Conservation (phyloP, 2,888 invertebrate genomes). For the Lasioglossum vierecki region DNA sequence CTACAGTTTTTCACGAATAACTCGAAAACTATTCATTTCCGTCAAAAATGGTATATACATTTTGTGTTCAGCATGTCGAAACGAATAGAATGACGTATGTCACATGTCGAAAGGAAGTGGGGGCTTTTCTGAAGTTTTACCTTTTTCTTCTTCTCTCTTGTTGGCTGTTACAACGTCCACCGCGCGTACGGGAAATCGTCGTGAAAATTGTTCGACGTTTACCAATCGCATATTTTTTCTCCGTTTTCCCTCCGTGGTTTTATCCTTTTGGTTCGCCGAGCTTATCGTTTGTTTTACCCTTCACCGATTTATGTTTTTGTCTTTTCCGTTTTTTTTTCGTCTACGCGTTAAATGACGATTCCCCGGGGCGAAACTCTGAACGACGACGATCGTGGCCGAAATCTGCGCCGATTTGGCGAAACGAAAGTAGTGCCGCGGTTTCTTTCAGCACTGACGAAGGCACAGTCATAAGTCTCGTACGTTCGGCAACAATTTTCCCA, state of each 20-base stretch:
- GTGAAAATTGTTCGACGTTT: constrained; percentile 6
- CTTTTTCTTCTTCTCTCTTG: no score
- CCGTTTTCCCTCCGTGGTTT: background rate
- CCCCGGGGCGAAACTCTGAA: constrained; percentile 43
- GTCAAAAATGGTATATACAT: no score
- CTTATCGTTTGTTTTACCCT: constrained; percentile 47
- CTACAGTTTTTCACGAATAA: no score
- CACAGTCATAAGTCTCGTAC: constrained; percentile 81
- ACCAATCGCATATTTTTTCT: background rate
- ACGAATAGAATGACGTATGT: no score
- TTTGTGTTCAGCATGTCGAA: no score
- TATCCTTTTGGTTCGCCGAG: constrained; percentile 29
- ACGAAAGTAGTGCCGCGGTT: constrained; percentile 74
- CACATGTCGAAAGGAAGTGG: no score
- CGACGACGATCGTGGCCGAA: constrained; percentile 74
- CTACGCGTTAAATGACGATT: constrained; percentile 50
- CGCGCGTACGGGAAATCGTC: constrained; percentile 45
- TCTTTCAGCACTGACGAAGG: constrained; percentile 80
- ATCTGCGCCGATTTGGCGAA: constrained; percentile 64
- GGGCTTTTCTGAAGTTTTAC: no score
- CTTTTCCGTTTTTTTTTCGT: constrained; percentile 21
- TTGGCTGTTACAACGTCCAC: constrained; percentile 59
- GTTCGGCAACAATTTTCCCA: constrained; percentile 58
- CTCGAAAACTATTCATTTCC: no score
- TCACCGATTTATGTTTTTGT: constrained; percentile 40